Evolutionary conservation across 1,140 invertebrate species (phyloP), one percentile per base, ranked within the genome.

Genomic region (Zaprionus nigranus): DNA sequence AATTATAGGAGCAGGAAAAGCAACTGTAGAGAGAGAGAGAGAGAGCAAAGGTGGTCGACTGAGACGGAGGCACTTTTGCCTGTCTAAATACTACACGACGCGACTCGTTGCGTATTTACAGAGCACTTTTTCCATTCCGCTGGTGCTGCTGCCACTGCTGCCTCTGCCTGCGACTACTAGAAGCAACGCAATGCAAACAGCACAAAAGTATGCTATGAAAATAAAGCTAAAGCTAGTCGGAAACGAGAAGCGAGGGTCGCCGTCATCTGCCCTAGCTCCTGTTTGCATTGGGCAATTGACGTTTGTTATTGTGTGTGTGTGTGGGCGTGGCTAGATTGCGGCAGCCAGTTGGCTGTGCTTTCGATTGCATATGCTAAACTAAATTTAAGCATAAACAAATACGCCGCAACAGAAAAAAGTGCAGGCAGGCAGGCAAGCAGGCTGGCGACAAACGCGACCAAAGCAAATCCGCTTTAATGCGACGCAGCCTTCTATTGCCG

Each of bases 271-370:
- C 26, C 26, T 2, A 7, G 6, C 66, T 67, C 40, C 38, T 80
- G 72, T 87, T 86, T 82, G 77, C 68, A 87, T 87, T 82, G 56
- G 77, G 62, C 83, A 82, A 86, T 87, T 87, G 83, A 87, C 75
- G 83, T 83, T 80, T 79, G 76, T 83, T 79, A 82, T 78, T 58
- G 58, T 15, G 34, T 46, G 22, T 49, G 22, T 34, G 30, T 59
- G 49, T 20, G 71, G 68, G 82, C 54, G 69, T 60, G 43, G 38
- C 61, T 34, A 34, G 30, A 34, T 34, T 34, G 30, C 30, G 30
- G 3, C 30, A 58, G 28, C 26, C 54, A 15, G 12, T 15, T 64
- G 54, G 17, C 65, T 24, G 28, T 17, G 54, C 53, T 40, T 65
- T 68, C 15, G 57, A 34, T 43, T 20, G 57, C 74, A 76, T 61